A percentile compares a stretch with the other conserved stretches of the same genome.
These are phyloP conservation scores for Eristalis pertinax DNA, from an alignment of 2,888 invertebrate genomes.

Conservation along the genomic window DNA sequence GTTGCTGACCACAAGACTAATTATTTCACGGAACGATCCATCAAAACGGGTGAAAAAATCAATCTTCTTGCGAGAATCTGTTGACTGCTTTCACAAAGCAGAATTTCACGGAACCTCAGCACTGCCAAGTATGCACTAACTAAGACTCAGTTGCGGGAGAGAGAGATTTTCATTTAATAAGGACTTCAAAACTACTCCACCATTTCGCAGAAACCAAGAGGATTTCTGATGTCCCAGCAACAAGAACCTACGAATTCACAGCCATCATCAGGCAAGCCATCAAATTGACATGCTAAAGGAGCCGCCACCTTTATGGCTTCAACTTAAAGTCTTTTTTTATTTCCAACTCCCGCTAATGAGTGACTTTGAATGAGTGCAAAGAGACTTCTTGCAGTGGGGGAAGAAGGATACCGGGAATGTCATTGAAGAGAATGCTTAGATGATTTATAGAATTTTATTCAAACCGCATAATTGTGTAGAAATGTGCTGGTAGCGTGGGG, in stretches of 20 bases:
- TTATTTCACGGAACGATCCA: too few relatives aligned
- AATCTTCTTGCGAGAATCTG: too few relatives aligned
- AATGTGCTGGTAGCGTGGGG: background rate
- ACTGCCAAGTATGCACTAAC: background rate
- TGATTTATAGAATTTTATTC: background rate
- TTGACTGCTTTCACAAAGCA: background rate
- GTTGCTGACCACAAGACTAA: too few relatives aligned
- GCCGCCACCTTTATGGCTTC: background rate
- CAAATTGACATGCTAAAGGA: background rate
- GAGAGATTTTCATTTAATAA: background rate
- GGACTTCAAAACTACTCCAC: background rate
- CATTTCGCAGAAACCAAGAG: too few relatives aligned
- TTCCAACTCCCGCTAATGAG: background rate
- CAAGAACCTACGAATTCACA: background rate
- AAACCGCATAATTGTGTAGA: background rate
- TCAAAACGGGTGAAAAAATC: too few relatives aligned
- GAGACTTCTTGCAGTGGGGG: background rate
- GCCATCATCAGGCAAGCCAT: background rate
- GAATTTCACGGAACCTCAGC: too few relatives aligned
- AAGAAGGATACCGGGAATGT: background rate
- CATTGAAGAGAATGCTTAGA: background rate
- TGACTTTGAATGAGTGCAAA: background rate
- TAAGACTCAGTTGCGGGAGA: background rate
- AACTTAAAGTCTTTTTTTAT: background rate
- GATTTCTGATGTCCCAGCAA: too few relatives aligned